Evolutionary conservation across 2,888 invertebrate genomes (phyloP).

Genomic region (Brachycybe producta): DNA sequence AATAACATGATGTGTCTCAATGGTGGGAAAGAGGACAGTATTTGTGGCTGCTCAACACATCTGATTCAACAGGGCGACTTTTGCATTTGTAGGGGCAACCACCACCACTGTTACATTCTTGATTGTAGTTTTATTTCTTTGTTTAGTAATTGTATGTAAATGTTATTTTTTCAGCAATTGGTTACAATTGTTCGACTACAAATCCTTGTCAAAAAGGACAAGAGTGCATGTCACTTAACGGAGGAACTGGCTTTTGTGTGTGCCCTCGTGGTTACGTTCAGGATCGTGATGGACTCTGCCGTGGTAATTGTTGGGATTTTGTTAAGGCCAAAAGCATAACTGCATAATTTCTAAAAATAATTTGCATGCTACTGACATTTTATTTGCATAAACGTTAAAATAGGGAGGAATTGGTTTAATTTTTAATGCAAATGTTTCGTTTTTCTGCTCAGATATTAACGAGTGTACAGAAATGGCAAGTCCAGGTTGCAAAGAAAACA

Average conservation of each 20-base stretch:
- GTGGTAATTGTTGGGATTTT: constrained; percentile 40
- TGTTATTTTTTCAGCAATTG: constrained; percentile 20
- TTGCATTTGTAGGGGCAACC: constrained; percentile 24
- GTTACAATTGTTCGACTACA: constrained; percentile 34
- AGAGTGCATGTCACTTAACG: constrained; percentile 78
- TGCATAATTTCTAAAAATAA: no score
- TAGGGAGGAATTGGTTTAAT: neutral
- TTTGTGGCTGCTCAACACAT: constrained; percentile 25
- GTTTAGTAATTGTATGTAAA: neutral
- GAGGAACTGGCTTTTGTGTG: constrained; percentile 82
- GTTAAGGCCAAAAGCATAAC: no score
- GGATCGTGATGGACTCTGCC: constrained; percentile 60
- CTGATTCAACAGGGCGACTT: constrained; percentile 26
- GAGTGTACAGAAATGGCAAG: constrained; percentile 60
- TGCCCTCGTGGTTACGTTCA: constrained; percentile 76
- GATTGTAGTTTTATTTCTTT: neutral
- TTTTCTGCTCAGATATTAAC: constrained; percentile 48
- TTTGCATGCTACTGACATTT: no score
- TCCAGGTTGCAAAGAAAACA: constrained; percentile 69
- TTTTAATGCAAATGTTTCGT: constrained; percentile 9
- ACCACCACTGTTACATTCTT: neutral
- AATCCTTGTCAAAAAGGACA: constrained; percentile 80
- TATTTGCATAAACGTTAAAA: no score
- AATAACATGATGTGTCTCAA: constrained; percentile 26
- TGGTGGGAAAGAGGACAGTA: constrained; percentile 20